Evolutionary conservation across 2,888 invertebrate species (phyloP).

Genomic region (Phanerotoma sp.): DNA sequence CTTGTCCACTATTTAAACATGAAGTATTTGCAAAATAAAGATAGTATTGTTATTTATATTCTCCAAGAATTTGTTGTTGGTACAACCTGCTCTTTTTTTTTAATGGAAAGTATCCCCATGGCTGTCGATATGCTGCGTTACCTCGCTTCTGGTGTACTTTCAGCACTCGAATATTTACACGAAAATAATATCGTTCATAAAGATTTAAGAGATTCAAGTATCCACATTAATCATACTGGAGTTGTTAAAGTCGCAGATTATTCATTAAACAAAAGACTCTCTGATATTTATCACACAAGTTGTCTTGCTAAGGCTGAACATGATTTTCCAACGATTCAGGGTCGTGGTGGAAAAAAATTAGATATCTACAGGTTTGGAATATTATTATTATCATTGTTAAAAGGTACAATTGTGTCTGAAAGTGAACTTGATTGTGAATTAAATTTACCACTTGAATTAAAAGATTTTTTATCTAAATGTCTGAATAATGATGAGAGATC

Average conservation of each 20-base stretch:
- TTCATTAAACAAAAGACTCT: slow-evolving; percentile 68
- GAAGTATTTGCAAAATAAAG: slow-evolving; percentile 65
- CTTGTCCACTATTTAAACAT: slow-evolving; percentile 77
- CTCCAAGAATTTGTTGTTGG: slow-evolving; percentile 69
- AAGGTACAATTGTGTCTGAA: slow-evolving; percentile 60
- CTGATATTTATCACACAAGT: slow-evolving; percentile 59
- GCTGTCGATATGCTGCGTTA: slow-evolving; percentile 64
- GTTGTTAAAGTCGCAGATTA: slow-evolving; percentile 68
- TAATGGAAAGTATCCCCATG: slow-evolving; percentile 60
- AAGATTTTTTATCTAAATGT: slow-evolving; percentile 75
- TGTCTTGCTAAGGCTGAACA: slow-evolving; percentile 49
- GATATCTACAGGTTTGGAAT: slow-evolving; percentile 75
- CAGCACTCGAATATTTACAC: slow-evolving; percentile 78
- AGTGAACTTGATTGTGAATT: slow-evolving; percentile 63
- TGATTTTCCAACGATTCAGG: slow-evolving; percentile 52
- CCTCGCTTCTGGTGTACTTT: slow-evolving; percentile 72
- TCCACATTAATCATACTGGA: slow-evolving; percentile 70
- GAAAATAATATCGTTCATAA: slow-evolving; percentile 80
- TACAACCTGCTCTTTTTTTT: slow-evolving; percentile 58
- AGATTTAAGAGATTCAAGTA: slow-evolving; percentile 73
- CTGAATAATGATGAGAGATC: slow-evolving; percentile 69
- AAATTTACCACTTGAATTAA: slow-evolving; percentile 63
- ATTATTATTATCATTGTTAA: slow-evolving; percentile 67
- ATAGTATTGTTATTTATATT: slow-evolving; percentile 67
- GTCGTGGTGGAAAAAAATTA: slow-evolving; percentile 66